Conservation (phyloP, 2,888 invertebrate genomes). For the Drosophila nr. fundita region DNA sequence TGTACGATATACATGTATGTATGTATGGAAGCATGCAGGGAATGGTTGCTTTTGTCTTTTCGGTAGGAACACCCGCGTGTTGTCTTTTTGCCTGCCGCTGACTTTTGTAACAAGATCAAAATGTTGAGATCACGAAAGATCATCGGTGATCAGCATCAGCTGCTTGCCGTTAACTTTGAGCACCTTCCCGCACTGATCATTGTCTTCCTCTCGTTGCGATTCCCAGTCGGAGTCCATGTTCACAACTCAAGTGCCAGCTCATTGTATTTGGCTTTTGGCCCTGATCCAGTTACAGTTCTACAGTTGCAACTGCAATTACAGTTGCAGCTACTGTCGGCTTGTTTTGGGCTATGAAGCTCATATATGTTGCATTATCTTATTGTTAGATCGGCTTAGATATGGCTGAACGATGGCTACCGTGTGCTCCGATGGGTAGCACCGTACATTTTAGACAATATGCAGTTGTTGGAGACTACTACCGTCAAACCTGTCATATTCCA, state of each 20-base stretch:
- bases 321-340: constrained; percentile 48
- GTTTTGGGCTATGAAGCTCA: constrained; percentile 72
- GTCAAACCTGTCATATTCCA: constrained; percentile 12
- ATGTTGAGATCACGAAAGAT: constrained; percentile 61
- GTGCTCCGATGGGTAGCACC: constrained; percentile 16
- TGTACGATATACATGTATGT: background rate
- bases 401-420: constrained; percentile 62
- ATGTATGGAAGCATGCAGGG: constrained; percentile 13
- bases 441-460: constrained; percentile 34
- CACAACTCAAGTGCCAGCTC: constrained; percentile 49
- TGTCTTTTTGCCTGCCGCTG: constrained; percentile 59
- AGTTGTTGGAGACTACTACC: constrained; percentile 27
- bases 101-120: constrained; percentile 77
- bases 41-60: constrained; percentile 29
- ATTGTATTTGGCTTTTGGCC: constrained; percentile 48
- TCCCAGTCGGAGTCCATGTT: constrained; percentile 22
- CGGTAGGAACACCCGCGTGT: constrained; percentile 67
- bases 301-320: constrained; percentile 12
- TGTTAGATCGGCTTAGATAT: constrained; percentile 69
- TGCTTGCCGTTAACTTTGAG: constrained; percentile 61
- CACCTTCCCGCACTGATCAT: constrained; percentile 45
- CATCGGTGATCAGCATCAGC: constrained; percentile 49
- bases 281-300: constrained; percentile 60
- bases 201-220: constrained; percentile 18
- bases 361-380: constrained; percentile 77